These are phyloP conservation scores for Triplophysa dalaica DNA, from an alignment of 2,113 vertebrate species.

Conservation along the genomic window DNA sequence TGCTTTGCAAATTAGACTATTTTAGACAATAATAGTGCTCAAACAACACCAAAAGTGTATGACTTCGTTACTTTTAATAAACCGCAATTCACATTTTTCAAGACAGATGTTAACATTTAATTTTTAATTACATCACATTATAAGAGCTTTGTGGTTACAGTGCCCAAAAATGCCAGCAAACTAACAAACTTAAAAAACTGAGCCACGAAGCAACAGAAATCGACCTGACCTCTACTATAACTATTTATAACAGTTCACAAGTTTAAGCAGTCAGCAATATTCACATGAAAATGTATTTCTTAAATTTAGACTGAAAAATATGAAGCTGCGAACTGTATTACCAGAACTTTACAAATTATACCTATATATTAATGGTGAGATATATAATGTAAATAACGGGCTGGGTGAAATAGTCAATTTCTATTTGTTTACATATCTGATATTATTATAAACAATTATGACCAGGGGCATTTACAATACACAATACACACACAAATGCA, in stretches of 20 bases:
- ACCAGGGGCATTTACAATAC: neutral
- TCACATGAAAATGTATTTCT: no score
- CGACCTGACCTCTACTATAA: no score
- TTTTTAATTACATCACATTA: neutral
- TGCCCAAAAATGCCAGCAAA: neutral
- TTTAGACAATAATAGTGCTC: neutral
- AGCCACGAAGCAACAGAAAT: no score
- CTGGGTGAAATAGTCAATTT: neutral
- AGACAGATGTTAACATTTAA: neutral
- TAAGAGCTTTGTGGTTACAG: neutral
- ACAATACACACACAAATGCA: neutral
- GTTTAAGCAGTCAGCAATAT: no score
- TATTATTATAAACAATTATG: conserved; percentile 2
- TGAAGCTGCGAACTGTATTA: neutral
- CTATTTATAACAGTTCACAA: no score
- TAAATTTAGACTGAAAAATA: no score
- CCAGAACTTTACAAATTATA: neutral
- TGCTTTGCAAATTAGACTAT: no score
- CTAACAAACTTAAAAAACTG: no score
- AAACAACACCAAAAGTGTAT: neutral
- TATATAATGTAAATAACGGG: neutral
- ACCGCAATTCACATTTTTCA: neutral
- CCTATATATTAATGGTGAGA: neutral
- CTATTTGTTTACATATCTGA: neutral
- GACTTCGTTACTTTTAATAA: conserved; percentile 1